Base-by-base conservation (phyloP, 2,113 vertebrate genomes). In the Pelobates fuscus region DNA sequence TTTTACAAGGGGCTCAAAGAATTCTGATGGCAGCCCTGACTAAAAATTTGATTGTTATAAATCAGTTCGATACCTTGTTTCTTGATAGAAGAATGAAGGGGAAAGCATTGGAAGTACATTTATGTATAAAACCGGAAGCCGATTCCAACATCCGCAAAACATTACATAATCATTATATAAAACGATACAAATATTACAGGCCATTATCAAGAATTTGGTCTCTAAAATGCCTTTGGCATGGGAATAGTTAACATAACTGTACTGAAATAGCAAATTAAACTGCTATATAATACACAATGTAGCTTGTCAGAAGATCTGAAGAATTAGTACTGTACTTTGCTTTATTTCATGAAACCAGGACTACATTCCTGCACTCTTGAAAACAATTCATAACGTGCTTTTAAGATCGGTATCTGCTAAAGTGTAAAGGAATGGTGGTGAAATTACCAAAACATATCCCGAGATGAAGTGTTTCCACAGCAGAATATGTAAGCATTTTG, bases 361-460 rank as follows among this genome's bases (percentile, higher is more conserved):
- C 59, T 52, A 32, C 24, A 72, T 72, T 72, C 60, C 44, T 72
- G 14, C 70, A 18, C n/a, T 11, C 59, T 6, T 57, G 59, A 20
- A 59, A 49, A 62, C 41, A 32, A 30, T 58, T 71, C 41, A 20
- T 20, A 62, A 62, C 43, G 43, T 62, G 70, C 70, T 62, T 24
- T 32, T 32, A 8, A 72, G 70, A 72, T 72, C 60, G 20, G 17
- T 72, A 72, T 72, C 70, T 54, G 5, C 26, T 30, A 6, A 72
- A 52, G 37, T 63, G 46, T 72, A 44, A 72, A 63, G 63, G 70
- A 63, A 63, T 64, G 70, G 70, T 37, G 70, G 70, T 72, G 49
- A 14, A 24, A 72, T 72, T 62, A 72, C 70, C 70, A 72, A 72
- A 72, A 72, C 70, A 72, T 63, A 26, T 55, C 44, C 70, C 59